Evolutionary conservation across 2,113 vertebrate genomes (phyloP).

Genomic region (Oreochromis tanganicae): DNA sequence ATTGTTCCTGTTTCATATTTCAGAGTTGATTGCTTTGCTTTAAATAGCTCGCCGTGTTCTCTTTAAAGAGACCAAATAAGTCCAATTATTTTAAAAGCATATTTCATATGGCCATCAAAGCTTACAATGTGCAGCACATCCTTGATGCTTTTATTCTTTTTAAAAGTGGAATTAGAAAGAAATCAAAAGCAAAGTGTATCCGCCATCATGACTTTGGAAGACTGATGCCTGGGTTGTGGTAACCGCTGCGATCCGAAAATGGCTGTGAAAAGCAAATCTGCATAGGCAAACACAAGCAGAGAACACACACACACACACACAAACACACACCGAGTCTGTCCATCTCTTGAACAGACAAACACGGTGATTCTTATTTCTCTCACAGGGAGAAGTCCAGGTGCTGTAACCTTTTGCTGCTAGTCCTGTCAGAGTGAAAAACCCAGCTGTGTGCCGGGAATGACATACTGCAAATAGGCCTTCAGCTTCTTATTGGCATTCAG

Average conservation of each 20-base stretch:
- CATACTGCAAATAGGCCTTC: constrained; percentile 40
- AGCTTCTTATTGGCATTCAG: constrained; percentile 57
- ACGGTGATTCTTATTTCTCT: constrained; percentile 28
- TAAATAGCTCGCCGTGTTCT: neutral
- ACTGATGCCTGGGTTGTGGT: neutral
- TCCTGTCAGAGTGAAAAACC: constrained; percentile 41
- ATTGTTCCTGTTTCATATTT: neutral
- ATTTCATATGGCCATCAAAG: neutral
- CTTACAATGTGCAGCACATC: neutral
- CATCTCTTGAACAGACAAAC: neutral
- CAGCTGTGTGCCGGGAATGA: constrained; percentile 35
- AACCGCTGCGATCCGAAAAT: neutral
- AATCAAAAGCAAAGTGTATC: neutral
- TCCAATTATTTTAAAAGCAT: neutral
- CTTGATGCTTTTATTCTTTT: neutral
- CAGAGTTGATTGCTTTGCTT: neutral
- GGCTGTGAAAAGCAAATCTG: constrained; percentile 22
- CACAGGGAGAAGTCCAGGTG: constrained; percentile 24
- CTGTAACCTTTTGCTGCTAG: constrained; percentile 29
- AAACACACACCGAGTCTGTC: neutral
- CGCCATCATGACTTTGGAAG: neutral
- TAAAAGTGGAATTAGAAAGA: neutral
- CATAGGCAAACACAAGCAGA: neutral
- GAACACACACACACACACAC: neutral
- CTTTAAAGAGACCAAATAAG: neutral